Conservation (phyloP, 2,797 vertebrate species). For the Fratercula arctica region DNA sequence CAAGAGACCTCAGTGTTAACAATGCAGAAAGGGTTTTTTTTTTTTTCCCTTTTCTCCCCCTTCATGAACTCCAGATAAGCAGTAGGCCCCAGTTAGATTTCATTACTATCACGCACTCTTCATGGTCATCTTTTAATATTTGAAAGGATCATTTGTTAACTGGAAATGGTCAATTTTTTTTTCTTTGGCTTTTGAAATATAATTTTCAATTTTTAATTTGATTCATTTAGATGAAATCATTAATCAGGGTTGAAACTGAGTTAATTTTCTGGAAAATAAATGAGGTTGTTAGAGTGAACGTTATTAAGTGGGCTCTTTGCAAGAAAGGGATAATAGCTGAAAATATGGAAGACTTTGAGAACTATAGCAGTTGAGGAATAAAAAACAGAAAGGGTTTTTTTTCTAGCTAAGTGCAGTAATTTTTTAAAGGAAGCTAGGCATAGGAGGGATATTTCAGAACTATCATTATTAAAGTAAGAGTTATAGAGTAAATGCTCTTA, state of each 20-base stretch:
- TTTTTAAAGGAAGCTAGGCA: constrained; percentile 75
- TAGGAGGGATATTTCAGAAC: constrained; percentile 62
- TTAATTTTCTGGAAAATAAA: constrained; percentile 99
- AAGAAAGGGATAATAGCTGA: constrained; percentile 81
- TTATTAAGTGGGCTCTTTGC: constrained; percentile 94
- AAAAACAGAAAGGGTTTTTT: constrained; percentile 72
- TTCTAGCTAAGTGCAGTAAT: constrained; percentile 75
- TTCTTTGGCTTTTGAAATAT: constrained; percentile 99
- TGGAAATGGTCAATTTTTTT: constrained; percentile 89
- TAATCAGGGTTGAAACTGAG: constrained; percentile 99
- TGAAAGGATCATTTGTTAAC: constrained; percentile 99
- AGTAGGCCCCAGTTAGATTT: constrained; percentile 81
- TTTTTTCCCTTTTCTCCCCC: constrained; percentile 40
- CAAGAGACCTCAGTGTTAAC: constrained; percentile 74
- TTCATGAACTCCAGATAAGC: constrained; percentile 78
- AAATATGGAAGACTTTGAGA: constrained; percentile 76
- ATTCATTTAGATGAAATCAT: constrained; percentile 99
- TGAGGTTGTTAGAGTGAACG: constrained; percentile 97
- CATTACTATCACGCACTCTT: constrained; percentile 81
- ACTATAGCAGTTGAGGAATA: constrained; percentile 67
- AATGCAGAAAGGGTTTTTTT: constrained; percentile 59
- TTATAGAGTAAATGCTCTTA: constrained; percentile 54
- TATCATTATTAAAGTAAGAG: constrained; percentile 32
- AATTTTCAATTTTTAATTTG: constrained; percentile 99
- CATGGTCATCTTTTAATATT: constrained; percentile 94